These are phyloP conservation scores for Temnothorax longispinosus DNA, from an alignment of 1,140 invertebrate genomes.

Conservation along the genomic window DNA sequence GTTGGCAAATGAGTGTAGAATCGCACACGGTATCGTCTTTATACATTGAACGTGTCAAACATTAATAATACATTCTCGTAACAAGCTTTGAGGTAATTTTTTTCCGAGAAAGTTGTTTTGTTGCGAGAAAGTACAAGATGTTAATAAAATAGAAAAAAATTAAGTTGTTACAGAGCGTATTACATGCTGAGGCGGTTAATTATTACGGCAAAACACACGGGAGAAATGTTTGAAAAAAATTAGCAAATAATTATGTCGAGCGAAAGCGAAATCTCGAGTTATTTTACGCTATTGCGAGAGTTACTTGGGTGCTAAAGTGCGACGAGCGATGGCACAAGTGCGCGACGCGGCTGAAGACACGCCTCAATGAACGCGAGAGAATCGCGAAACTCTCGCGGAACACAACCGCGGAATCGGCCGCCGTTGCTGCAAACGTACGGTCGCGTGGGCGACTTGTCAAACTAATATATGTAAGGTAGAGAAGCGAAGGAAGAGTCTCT, in stretches of 20 bases:
- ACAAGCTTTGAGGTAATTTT: not conserved
- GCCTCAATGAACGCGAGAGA: conserved; percentile 8
- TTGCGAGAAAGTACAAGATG: not conserved
- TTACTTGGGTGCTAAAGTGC: conserved; percentile 11
- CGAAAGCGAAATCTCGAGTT: not conserved
- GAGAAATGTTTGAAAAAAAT: not conserved
- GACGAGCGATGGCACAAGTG: conserved; percentile 8
- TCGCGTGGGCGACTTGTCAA: conserved; percentile 44
- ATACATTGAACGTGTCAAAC: not conserved
- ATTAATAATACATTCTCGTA: conserved; percentile 3
- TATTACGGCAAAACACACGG: not conserved
- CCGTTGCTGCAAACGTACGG: not conserved
- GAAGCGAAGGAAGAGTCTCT: not conserved
- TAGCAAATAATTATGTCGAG: not conserved
- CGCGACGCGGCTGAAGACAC: not conserved
- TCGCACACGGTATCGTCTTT: not conserved
- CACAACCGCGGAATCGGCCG: not conserved
- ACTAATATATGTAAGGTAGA: conserved; percentile 37
- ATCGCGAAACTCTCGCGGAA: conserved; percentile 11
- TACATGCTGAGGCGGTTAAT: not conserved
- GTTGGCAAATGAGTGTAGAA: conserved; percentile 10
- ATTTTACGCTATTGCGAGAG: not conserved
- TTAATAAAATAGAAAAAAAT: conserved; percentile 3
- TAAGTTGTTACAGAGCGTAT: too few species aligned
- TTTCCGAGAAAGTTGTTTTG: not conserved